Evolutionary conservation across 2,797 vertebrate genomes (phyloP).

Genomic region (Epinephelus malabaricus): DNA sequence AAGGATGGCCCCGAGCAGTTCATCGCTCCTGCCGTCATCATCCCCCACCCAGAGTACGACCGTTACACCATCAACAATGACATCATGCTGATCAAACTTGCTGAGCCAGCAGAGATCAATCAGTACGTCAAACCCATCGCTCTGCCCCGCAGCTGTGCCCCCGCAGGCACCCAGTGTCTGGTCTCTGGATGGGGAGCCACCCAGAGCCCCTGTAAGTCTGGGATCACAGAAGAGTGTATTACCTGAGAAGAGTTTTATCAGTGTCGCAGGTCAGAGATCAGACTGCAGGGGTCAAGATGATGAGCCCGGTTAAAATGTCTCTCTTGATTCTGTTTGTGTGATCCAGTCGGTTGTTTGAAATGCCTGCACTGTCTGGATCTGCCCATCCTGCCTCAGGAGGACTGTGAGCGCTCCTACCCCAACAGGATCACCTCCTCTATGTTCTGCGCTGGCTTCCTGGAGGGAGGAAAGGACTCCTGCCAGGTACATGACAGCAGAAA

Average conservation of each 20-base stretch:
- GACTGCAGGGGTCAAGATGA: not conserved
- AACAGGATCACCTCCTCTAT: constrained; percentile 57
- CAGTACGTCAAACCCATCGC: constrained; percentile 69
- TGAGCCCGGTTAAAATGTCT: not conserved
- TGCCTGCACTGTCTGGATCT: constrained; percentile 67
- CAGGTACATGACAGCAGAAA: constrained; percentile 16
- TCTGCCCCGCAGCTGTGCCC: constrained; percentile 74
- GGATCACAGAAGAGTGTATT: not conserved
- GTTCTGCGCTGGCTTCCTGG: constrained; percentile 59
- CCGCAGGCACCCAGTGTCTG: constrained; percentile 76
- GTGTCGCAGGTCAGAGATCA: not conserved
- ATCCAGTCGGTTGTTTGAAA: constrained; percentile 41
- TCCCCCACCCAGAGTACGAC: constrained; percentile 76
- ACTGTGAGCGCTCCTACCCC: constrained; percentile 59
- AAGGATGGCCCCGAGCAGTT: constrained; percentile 64
- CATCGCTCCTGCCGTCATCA: constrained; percentile 72
- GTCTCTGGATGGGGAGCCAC: constrained; percentile 88
- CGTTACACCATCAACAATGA: constrained; percentile 80
- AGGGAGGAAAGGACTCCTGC: constrained; percentile 61
- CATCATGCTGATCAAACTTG: constrained; percentile 88
- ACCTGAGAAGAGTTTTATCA: not conserved
- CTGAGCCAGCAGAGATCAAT: constrained; percentile 71
- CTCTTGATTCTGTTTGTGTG: not conserved
- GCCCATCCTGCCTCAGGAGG: constrained; percentile 55
- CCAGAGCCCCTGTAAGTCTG: constrained; percentile 65